Conservation (phyloP, 1,140 invertebrate species). For the Zaprionus ornatus region DNA sequence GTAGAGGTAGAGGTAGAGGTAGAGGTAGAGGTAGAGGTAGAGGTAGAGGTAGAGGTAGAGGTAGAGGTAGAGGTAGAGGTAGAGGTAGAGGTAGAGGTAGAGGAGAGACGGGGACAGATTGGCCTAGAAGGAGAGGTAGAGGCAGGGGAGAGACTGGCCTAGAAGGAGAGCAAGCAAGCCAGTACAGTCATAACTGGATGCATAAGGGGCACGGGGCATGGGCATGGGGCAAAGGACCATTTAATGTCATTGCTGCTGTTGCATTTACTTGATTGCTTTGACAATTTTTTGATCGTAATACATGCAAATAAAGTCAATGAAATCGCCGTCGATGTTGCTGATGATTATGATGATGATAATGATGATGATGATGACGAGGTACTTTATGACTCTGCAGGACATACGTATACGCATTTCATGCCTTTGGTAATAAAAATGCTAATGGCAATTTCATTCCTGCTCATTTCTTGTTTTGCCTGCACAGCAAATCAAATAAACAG, state of each 20-base stretch:
- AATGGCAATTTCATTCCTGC: constrained; percentile 23
- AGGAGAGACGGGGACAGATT: too few relatives aligned
- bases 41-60: too few relatives aligned
- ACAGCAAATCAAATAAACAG: background rate
- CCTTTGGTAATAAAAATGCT: constrained; percentile 26
- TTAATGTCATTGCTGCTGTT: constrained; percentile 16
- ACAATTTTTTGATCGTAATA: constrained; percentile 31
- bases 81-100: too few relatives aligned
- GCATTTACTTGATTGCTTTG: constrained; percentile 40
- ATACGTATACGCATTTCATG: constrained; percentile 8
- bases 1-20: too few relatives aligned
- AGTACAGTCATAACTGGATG: too few relatives aligned
- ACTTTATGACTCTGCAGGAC: constrained; percentile 15
- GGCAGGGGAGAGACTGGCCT: too few relatives aligned
- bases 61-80: too few relatives aligned
- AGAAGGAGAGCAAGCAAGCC: too few relatives aligned
- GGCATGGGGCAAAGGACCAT: background rate
- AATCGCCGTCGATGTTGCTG: background rate
- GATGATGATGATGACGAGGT: background rate
- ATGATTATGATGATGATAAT: background rate
- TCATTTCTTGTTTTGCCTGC: constrained; percentile 2
- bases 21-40: too few relatives aligned
- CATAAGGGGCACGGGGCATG: background rate
- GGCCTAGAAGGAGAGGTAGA: too few relatives aligned
- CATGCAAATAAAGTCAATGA: constrained; percentile 3